phyloP scores from a whole-genome alignment of 2,797 vertebrate genomes.

The Scyliorhinus canicula region DNA sequence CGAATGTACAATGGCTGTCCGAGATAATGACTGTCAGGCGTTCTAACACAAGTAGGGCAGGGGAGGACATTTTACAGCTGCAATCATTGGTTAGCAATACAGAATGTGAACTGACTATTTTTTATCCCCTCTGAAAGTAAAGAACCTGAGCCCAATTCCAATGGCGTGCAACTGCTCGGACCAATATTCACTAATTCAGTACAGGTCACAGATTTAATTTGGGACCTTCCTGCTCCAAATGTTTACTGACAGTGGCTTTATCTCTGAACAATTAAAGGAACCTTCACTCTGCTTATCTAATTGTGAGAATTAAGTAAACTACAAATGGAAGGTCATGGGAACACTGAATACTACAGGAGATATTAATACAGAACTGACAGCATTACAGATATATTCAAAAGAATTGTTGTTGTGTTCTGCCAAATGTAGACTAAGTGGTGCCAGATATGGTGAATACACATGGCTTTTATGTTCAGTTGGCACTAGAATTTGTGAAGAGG shows the following conservation, averaged over 20 bases:
- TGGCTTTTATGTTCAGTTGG: not conserved
- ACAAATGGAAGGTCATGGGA: slow-evolving; percentile 12
- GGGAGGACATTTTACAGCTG: not conserved
- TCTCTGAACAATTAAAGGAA: not conserved
- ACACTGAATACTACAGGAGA: not conserved
- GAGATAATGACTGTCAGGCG: too few species aligned
- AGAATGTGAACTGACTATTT: not conserved
- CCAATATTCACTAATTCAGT: not conserved
- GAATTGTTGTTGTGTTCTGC: not conserved
- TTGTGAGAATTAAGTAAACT: not conserved
- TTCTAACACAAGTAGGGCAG: not conserved
- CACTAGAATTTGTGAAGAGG: not conserved
- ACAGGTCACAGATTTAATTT: not conserved
- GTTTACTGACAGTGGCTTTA: not conserved
- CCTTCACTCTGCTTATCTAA: not conserved
- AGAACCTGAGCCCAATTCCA: not conserved
- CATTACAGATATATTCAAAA: not conserved
- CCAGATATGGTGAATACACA: not conserved
- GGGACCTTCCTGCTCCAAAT: not conserved
- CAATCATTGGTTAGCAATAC: not conserved
- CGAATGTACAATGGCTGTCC: not conserved
- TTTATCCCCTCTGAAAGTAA: not conserved
- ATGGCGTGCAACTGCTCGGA: not conserved
- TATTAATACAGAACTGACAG: not conserved
- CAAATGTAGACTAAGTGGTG: not conserved